phyloP scores from a whole-genome alignment of 2,797 vertebrate species.

The Huso huso region DNA sequence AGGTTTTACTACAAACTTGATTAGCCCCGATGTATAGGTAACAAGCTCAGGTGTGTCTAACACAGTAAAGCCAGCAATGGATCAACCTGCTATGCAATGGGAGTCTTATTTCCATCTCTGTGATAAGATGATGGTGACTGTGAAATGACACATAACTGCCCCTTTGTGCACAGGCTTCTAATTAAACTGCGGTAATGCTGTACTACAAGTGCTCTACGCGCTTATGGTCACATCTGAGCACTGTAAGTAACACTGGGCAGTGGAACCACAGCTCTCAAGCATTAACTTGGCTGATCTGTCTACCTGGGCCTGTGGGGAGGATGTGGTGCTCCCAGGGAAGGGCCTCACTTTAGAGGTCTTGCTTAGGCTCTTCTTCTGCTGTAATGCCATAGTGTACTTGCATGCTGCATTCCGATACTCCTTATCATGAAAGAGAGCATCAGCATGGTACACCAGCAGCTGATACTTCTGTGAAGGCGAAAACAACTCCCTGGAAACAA shows the following conservation, averaged over 20 bases:
- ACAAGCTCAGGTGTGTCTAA: no score
- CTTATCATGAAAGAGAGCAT: constrained; percentile 95
- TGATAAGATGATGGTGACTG: no score
- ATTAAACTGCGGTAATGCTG: no score
- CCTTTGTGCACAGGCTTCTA: no score
- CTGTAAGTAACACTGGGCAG: neutral
- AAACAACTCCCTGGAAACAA: constrained; percentile 80
- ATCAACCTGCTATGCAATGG: no score
- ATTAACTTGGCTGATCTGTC: constrained; percentile 2
- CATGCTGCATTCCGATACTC: constrained; percentile 95
- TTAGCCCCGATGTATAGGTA: no score
- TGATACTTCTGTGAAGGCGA: constrained; percentile 96
- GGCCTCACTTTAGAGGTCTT: constrained; percentile 97
- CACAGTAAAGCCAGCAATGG: no score
- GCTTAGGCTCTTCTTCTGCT: constrained; percentile 94
- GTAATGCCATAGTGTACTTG: constrained; percentile 93
- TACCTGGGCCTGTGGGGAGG: constrained; percentile 84
- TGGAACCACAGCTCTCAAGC: neutral
- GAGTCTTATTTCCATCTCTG: no score
- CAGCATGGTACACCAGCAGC: constrained; percentile 89
- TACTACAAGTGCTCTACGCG: no score
- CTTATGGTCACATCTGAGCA: neutral
- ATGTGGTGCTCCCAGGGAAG: constrained; percentile 77
- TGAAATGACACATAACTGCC: no score
- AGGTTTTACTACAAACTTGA: no score